Evolutionary conservation across 2,113 vertebrate genomes (phyloP), one percentile per base, ranked within the genome.

Genomic region (Nothobranchius furzeri): DNA sequence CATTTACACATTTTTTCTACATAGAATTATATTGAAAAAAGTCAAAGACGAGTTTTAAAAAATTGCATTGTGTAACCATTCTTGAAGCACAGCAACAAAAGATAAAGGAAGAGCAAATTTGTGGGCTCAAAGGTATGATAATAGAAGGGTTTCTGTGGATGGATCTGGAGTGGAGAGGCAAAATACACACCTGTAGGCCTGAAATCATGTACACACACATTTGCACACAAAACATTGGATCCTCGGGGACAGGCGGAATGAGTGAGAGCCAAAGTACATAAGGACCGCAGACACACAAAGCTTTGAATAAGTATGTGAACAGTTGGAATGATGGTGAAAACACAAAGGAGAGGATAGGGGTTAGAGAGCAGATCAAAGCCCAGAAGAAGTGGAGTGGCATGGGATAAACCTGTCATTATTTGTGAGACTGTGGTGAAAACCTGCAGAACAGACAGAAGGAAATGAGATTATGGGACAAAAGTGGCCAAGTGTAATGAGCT

Each of bases 381-480:
- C 55, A 47, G 30, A 30, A 30, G 30, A 4, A 30, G 60, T 51
- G 58, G 49, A 65, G 60, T 61, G 64, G 56, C 49, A 59, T 35
- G 35, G 71, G 57, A 73, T 55, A 77, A 72, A 68, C 68, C 60
- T 66, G 73, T 76, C 64, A 78, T 79, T 79, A 78, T 75, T 51
- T 67, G 55, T 24, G 12, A 71, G 68, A 70, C 78, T 84, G 70
- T 14, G 47, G 49, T 3, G 9, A 54, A 79, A 83, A 82, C 17
- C 64, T 56, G 47, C 58, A 73, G 73, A 65, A 68, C 77, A 83
- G 55, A 60, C 63, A 50, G 45, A 62, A 71, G 57, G 71, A 72
- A 83, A 81, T 83, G 51, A 86, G 68, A 72, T 79, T 80, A 78
- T 52, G 66, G 59, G 76, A 76, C 60, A 81, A 76, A 82, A 82